Evolutionary conservation across 2,113 vertebrate genomes (phyloP).

Genomic region (Leptobrachium ailaonicum): DNA sequence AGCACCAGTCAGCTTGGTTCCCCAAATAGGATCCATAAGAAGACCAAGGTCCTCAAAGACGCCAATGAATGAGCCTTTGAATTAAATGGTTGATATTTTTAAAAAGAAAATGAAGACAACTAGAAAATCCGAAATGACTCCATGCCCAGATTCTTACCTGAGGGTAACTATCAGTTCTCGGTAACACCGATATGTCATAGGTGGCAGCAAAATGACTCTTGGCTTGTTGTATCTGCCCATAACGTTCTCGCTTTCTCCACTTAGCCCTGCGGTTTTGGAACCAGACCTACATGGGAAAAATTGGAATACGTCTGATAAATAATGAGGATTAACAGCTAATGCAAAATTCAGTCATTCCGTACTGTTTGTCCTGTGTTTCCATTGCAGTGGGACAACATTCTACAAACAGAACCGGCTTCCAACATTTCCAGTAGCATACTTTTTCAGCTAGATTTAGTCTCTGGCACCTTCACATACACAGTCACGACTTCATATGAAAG

Average conservation of each 20-base stretch:
- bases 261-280: constrained; percentile 98
- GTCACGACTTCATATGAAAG: constrained; percentile 10
- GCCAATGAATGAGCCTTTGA: background rate
- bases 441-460: constrained; percentile 1
- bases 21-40: no score
- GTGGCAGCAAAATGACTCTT: constrained; percentile 94
- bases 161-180: constrained; percentile 89
- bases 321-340: constrained; percentile 25
- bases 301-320: constrained; percentile 17
- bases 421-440: constrained; percentile 10
- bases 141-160: constrained; percentile 71
- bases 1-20: no score
- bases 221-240: constrained; percentile 95
- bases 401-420: background rate
- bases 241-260: constrained; percentile 96
- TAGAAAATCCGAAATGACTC: background rate
- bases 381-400: constrained; percentile 13
- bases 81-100: constrained; percentile 3
- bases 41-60: no score
- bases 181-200: constrained; percentile 92
- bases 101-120: background rate
- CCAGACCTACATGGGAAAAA: constrained; percentile 80
- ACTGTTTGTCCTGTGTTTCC: background rate
- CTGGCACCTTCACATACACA: constrained; percentile 7
- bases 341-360: background rate